Evolutionary conservation across 2,113 vertebrate genomes (phyloP), one percentile per base, ranked within the genome.

Genomic region (Malurus elegans): DNA sequence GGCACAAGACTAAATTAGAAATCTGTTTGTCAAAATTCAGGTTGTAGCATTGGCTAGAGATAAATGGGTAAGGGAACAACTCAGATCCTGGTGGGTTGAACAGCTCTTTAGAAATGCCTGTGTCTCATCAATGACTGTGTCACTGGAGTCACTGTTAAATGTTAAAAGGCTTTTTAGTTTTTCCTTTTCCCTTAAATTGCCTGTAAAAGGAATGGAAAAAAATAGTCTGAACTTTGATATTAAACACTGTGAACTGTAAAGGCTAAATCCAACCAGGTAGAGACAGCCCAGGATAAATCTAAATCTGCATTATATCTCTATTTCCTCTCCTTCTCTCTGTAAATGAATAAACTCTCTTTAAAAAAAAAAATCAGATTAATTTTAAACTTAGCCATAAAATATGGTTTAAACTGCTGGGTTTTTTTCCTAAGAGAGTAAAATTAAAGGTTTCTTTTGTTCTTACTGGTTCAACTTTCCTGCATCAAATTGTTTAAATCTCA

Each of bases 201-300:
- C 57, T 6, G 8, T 58, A 75, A 89, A 92, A 81, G 14, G 53
- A 81, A 89, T 21, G 19, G 18, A 13, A 24, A 48, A 85, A 76
- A 71, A 44, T 25, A 14, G 8, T 56, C 65, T 79, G 50, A 81
- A 85, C 89, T 93, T 93, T 91, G 65, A 87, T 95, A 67, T 67
- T 67, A 71, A 78, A 57, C 47, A 42, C 61, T 92, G 17, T 90
- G 73, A 96, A 67, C 31, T 75, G 31, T 75, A 95, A 95, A 89
- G 61, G n/a, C 56, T 92, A 64, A 89, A 75, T 74, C 61, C 50
- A 89, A 57, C 40, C 34, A 91, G 48, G 36, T 36, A 75, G 65
- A 86, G 15, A 92, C 23, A 53, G 28, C 17, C 18, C 19, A 81
- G 24, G 38, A 48, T 53, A 75, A 65, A 95, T 61, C 57, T 89